phyloP scores from a whole-genome alignment of 2,797 vertebrate species.

The Astyanax mexicanus region DNA sequence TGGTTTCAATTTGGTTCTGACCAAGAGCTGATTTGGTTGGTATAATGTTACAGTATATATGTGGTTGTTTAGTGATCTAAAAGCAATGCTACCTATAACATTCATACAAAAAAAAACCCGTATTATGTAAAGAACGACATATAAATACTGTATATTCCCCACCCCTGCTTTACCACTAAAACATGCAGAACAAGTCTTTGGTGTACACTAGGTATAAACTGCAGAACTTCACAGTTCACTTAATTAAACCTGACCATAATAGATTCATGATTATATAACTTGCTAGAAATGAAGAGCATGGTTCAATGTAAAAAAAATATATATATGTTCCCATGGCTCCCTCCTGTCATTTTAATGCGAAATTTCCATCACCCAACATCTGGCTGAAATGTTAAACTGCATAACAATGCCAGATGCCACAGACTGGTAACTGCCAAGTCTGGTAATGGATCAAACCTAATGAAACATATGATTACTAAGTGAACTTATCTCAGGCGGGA shows the following conservation, averaged over 20 bases:
- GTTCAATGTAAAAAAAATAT: not conserved
- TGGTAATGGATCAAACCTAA: not conserved
- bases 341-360: constrained; percentile 10
- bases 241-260: not conserved
- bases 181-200: too few relatives aligned
- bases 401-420: not conserved
- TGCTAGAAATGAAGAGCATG: not conserved
- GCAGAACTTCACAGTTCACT: not conserved
- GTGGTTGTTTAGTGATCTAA: too few relatives aligned
- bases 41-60: too few relatives aligned
- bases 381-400: not conserved
- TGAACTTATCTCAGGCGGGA: not conserved
- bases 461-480: not conserved
- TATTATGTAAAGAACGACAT: too few relatives aligned
- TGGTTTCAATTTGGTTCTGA: too few relatives aligned
- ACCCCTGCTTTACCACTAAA: too few relatives aligned
- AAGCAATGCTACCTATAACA: too few relatives aligned
- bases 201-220: too few relatives aligned
- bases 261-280: not conserved
- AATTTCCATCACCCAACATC: constrained; percentile 1
- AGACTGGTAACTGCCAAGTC: not conserved
- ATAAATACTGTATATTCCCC: too few relatives aligned
- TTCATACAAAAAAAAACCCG: too few relatives aligned
- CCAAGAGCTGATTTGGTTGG: too few relatives aligned
- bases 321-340: not conserved